A percentile compares a stretch with the other conserved stretches of the same genome.
Evolutionary conservation across 2,113 vertebrate genomes (phyloP).

Genomic region (Gambusia holbrooki): DNA sequence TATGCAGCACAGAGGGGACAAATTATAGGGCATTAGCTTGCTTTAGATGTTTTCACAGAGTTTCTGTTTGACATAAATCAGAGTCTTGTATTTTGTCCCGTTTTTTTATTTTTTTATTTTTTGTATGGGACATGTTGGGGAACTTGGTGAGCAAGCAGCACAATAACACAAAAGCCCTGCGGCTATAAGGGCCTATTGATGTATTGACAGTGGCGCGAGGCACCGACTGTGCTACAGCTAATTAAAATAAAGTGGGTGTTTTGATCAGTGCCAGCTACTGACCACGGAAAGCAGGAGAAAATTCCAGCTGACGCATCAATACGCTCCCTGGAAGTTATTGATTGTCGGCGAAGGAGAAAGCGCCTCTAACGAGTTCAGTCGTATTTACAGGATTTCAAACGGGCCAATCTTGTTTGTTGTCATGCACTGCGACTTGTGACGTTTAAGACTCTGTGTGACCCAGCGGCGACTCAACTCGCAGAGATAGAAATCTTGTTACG

Average conservation of each 20-base stretch:
- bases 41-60: conserved; percentile 22
- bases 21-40: conserved; percentile 45
- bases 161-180: conserved; percentile 19
- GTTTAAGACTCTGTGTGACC: background rate
- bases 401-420: background rate
- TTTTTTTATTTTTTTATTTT: background rate
- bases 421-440: background rate
- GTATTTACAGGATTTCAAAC: background rate
- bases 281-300: conserved; percentile 21
- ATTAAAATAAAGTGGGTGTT: conserved; percentile 44
- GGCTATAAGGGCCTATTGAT: conserved; percentile 33
- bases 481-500: conserved; percentile 15
- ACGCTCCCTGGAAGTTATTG: conserved; percentile 35
- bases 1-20: conserved; percentile 27
- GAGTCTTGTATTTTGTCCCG: conserved; percentile 21
- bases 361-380: conserved; percentile 22
- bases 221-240: conserved; percentile 33
- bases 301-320: conserved; percentile 11
- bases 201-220: conserved; percentile 21
- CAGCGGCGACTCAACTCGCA: background rate
- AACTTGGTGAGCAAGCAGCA: background rate
- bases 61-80: conserved; percentile 15
- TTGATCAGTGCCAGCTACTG: conserved; percentile 16
- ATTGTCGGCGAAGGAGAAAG: conserved; percentile 26
- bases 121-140: background rate